Evolutionary conservation across 2,797 vertebrate species (phyloP).

Genomic region (Squalus acanthias): DNA sequence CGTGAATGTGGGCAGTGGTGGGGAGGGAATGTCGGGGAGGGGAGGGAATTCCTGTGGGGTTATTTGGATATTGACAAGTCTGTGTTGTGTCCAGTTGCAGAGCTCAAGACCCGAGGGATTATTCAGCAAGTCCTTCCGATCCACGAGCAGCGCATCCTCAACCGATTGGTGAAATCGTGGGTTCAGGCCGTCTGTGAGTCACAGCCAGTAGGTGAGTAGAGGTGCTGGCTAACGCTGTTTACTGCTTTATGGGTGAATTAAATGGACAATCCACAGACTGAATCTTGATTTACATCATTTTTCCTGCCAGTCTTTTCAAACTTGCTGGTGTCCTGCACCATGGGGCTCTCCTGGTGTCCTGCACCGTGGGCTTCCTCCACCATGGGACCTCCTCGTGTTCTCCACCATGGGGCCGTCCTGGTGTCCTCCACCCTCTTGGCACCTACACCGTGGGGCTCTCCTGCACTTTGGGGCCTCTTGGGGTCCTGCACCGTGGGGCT

Average conservation of each 20-base stretch:
- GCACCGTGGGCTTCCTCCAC: too few relatives aligned
- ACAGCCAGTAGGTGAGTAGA: conserved; percentile 74
- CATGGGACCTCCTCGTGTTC: too few relatives aligned
- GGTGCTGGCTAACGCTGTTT: not conserved
- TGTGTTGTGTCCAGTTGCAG: conserved; percentile 66
- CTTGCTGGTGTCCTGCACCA: not conserved
- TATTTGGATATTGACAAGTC: not conserved
- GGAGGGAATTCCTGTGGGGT: not conserved
- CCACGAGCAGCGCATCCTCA: conserved; percentile 88
- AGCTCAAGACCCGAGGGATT: conserved; percentile 82
- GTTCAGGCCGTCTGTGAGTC: conserved; percentile 93
- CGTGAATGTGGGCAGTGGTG: too few relatives aligned
- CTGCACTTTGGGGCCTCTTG: too few relatives aligned
- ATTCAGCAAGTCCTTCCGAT: conserved; percentile 92
- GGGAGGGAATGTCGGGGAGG: not conserved
- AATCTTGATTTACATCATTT: not conserved
- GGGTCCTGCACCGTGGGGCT: too few relatives aligned
- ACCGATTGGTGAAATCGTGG: conserved; percentile 93
- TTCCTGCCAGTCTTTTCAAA: not conserved
- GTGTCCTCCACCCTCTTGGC: too few relatives aligned
- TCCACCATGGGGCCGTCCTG: too few relatives aligned
- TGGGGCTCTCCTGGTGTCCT: too few relatives aligned
- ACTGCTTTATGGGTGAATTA: not conserved
- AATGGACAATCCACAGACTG: not conserved
- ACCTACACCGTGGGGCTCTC: too few relatives aligned